Base-by-base conservation (phyloP, 2,888 invertebrate species). In the Agrochola macilenta region DNA sequence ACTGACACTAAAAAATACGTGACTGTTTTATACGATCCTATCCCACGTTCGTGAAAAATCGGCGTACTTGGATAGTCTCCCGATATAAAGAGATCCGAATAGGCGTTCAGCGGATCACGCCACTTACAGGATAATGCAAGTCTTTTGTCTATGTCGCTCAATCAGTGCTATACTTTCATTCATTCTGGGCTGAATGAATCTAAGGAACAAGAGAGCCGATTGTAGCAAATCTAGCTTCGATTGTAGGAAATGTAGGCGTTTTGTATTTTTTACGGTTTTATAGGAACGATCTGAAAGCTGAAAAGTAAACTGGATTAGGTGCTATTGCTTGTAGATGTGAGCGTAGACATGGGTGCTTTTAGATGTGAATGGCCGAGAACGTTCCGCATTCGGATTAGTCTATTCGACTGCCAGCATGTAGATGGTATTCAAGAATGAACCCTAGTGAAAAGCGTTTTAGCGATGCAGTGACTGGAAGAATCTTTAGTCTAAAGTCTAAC, bases 1-100 rank as follows among this genome's bases (percentile, higher is more conserved):
- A 93, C 93, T 88, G 93, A 92, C 92, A 93, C 93, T 93, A 93
- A 93, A 92, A 92, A 91, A 90, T 92, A 94, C 94, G 94, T 94
- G 94, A 94, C 94, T 92, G 92, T 92, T 93, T 93, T 94, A 91
- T 92, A 89, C 89, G 91, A 93, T 92, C 85, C 88, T 87, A 88
- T 84, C 85, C 84, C 83, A 88, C 86, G 87, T 84, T 90, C 88
- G 87, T 92, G 91, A 93, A 91, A 93, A 93, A 94, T 93, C 89
- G 92, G 77, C 87, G 79, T 82, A 83, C 88, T 87, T 88, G 87
- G 92, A 93, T 92, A 91, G 92, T 91, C 86, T 89, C 89, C 88
- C 90, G 90, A 93, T 92, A 93, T 91, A 91, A 92, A 92, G 92
- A 91, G 91, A 92, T 93, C 89, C 90, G 89, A 91, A 92, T 93